Conservation (phyloP, 2,797 vertebrate genomes). For the Halcyon chelicuti region DNA sequence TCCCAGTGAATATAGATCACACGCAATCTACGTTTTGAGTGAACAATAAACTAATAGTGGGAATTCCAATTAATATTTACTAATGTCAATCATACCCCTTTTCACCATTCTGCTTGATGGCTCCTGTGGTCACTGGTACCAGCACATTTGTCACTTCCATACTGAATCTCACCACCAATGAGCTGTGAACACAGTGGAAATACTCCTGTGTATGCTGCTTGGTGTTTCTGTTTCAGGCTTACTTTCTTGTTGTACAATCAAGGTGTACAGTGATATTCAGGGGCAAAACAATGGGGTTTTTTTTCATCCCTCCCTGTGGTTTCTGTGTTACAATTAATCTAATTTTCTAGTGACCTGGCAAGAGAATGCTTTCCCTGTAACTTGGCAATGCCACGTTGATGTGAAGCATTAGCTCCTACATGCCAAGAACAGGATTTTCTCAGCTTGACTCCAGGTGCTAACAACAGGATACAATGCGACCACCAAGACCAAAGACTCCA, state of each 20-base stretch:
- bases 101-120: background rate
- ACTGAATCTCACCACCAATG: background rate
- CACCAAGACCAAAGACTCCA: conserved; percentile 41
- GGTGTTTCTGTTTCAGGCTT: background rate
- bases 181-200: background rate
- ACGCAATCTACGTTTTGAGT: background rate
- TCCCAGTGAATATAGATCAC: background rate
- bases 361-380: conserved; percentile 17
- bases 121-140: background rate
- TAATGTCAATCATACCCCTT: background rate
- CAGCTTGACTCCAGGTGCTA: conserved; percentile 51
- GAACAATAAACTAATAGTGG: background rate
- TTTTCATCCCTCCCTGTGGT: background rate
- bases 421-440: conserved; percentile 57
- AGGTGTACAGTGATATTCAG: background rate
- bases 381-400: conserved; percentile 13
- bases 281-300: background rate
- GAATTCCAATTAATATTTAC: background rate
- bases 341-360: conserved; percentile 69
- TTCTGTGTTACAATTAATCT: conserved; percentile 70
- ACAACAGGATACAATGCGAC: conserved; percentile 35
- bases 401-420: background rate
- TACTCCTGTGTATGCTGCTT: background rate
- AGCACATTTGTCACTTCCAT: background rate
- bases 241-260: background rate